phyloP scores from a whole-genome alignment of 1,140 invertebrate genomes.

The Drosophila subobscura region DNA sequence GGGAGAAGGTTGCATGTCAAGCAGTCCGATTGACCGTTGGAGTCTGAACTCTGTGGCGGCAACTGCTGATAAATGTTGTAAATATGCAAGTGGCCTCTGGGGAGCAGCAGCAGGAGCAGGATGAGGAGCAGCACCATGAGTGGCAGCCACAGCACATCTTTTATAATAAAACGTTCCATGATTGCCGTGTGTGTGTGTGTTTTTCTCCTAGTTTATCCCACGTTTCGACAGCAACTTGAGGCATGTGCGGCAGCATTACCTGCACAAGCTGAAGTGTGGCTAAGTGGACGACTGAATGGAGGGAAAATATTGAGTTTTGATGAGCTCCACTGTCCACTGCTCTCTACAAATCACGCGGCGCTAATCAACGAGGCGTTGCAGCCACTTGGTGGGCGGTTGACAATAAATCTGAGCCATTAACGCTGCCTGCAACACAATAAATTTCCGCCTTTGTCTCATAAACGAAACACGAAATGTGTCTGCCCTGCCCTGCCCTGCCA shows the following conservation, averaged over 20 bases:
- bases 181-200: constrained; percentile 54
- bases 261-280: not conserved
- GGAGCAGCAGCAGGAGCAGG: not conserved
- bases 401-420: constrained; percentile 53
- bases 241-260: not conserved
- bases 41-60: constrained; percentile 11
- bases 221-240: constrained; percentile 38
- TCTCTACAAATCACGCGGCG: constrained; percentile 18
- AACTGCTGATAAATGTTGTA: constrained; percentile 45
- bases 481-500: constrained; percentile 6
- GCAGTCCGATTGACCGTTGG: constrained; percentile 42
- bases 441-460: constrained; percentile 75
- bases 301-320: constrained; percentile 57
- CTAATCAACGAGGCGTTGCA: constrained; percentile 72
- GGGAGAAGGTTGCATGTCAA: constrained; percentile 15
- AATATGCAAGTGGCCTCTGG: constrained; percentile 39
- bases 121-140: not conserved
- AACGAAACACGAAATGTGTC: constrained; percentile 54
- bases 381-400: constrained; percentile 37
- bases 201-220: constrained; percentile 29
- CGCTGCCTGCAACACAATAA: constrained; percentile 55
- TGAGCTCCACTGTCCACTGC: constrained; percentile 32
- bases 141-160: constrained; percentile 40
- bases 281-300: not conserved
- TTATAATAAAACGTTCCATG: constrained; percentile 72